Conservation (phyloP, 2,888 invertebrate genomes). For the Idaea biselata region DNA sequence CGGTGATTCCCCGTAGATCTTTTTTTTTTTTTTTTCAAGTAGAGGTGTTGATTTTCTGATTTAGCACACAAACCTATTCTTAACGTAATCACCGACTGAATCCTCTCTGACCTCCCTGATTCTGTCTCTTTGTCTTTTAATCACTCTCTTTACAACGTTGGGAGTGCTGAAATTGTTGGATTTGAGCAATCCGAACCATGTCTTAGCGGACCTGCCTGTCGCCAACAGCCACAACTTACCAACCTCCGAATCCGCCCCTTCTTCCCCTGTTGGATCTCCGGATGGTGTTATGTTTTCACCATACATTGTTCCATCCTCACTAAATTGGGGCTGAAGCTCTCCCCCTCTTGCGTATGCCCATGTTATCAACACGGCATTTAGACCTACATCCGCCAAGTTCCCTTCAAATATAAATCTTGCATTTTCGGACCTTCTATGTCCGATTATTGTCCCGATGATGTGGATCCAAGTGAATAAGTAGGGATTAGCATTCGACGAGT, state of each 20-base stretch:
- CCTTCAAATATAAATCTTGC: constrained; percentile 7
- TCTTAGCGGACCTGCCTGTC: not conserved
- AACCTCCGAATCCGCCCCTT: not conserved
- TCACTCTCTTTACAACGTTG: not conserved
- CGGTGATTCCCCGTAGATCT: too few relatives aligned
- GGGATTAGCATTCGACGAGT: constrained; percentile 4
- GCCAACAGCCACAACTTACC: not conserved
- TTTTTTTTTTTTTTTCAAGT: too few relatives aligned
- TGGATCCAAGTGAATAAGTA: constrained; percentile 5
- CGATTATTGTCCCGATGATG: not conserved
- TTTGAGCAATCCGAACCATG: not conserved
- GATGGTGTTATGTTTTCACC: not conserved
- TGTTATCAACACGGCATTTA: not conserved
- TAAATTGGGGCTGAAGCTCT: not conserved
- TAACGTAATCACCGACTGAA: not conserved
- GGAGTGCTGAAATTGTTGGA: not conserved
- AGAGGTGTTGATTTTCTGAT: too few relatives aligned
- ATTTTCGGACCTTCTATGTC: constrained; percentile 3
- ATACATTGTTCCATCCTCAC: not conserved
- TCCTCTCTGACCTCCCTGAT: not conserved
- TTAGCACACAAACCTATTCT: not conserved
- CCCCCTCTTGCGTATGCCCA: constrained; percentile 4
- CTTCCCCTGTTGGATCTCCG: not conserved
- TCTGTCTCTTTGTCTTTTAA: not conserved
- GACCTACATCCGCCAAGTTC: not conserved